Evolutionary conservation across 1,140 invertebrate genomes (phyloP).

Genomic region (Geopemphigus sp.): DNA sequence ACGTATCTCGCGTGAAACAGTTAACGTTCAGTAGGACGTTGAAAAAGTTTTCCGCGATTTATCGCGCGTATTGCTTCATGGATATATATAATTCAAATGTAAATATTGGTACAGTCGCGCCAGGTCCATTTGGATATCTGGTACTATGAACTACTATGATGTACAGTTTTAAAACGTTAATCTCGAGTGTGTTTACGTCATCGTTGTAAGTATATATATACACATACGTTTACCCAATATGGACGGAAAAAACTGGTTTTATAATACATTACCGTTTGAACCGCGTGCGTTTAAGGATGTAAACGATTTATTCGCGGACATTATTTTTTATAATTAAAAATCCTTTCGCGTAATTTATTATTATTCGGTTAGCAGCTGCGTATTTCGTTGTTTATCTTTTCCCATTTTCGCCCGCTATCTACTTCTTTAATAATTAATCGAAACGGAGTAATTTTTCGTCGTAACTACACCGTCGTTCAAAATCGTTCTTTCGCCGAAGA

Average conservation of each 20-base stretch:
- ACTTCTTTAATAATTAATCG: not conserved
- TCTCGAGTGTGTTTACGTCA: not conserved
- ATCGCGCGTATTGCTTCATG: not conserved
- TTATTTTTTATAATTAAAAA: conserved; percentile 43
- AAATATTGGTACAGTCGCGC: not conserved
- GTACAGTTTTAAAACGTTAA: not conserved
- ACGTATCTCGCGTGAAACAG: no score
- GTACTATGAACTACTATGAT: not conserved
- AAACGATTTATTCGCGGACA: no score
- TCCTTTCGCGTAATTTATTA: conserved; percentile 18
- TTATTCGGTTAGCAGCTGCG: conserved; percentile 14
- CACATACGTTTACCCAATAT: not conserved
- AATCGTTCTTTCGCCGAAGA: not conserved
- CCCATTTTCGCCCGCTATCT: not conserved
- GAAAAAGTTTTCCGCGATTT: not conserved
- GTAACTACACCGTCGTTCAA: no score
- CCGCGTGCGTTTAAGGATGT: not conserved
- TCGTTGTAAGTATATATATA: not conserved
- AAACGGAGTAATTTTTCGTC: not conserved
- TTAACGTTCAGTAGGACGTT: not conserved
- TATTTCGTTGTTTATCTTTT: not conserved
- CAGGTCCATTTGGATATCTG: conserved; percentile 1
- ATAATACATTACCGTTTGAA: no score
- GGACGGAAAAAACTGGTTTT: no score
- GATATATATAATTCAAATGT: not conserved